Conservation (phyloP, 1,140 invertebrate species). For the Caenorhabditis remanei region DNA sequence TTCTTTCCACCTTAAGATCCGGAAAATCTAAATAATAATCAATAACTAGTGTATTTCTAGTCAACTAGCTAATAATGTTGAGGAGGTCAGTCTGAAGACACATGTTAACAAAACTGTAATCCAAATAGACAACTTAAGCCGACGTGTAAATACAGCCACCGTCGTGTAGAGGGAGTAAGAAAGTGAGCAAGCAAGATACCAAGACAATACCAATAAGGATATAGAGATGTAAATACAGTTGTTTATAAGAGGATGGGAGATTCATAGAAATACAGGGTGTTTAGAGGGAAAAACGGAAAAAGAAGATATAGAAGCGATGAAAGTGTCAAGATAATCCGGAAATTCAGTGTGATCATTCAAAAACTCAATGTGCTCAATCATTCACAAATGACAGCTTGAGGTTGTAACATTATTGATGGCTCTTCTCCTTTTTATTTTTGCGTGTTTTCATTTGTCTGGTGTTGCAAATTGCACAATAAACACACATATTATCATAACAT, state of each 20-base stretch:
- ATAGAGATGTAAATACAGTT: slow-evolving; percentile 25
- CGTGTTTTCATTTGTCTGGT: slow-evolving; percentile 4
- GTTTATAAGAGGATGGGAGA: slow-evolving; percentile 5
- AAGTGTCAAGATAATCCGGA: slow-evolving; percentile 55
- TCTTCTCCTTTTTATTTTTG: slow-evolving; percentile 44
- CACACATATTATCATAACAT: no score
- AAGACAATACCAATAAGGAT: slow-evolving; percentile 19
- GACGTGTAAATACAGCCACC: slow-evolving; percentile 39
- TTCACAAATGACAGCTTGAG: slow-evolving; percentile 55
- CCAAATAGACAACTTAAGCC: slow-evolving; percentile 56
- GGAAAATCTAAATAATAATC: no score
- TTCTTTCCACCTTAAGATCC: no score
- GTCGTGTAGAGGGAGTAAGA: neutral
- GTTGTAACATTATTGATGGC: slow-evolving; percentile 53
- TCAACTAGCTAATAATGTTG: slow-evolving; percentile 5
- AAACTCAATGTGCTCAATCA: slow-evolving; percentile 55
- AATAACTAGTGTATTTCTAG: neutral
- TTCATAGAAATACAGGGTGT: neutral
- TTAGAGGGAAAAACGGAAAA: neutral
- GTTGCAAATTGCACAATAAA: neutral
- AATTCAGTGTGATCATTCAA: slow-evolving; percentile 56
- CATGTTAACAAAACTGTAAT: slow-evolving; percentile 54
- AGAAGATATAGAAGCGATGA: slow-evolving; percentile 45
- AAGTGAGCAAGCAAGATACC: slow-evolving; percentile 16
- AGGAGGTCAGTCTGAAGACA: neutral